phyloP scores from a whole-genome alignment of 2,113 vertebrate species.

The Centrocercus urophasianus region DNA sequence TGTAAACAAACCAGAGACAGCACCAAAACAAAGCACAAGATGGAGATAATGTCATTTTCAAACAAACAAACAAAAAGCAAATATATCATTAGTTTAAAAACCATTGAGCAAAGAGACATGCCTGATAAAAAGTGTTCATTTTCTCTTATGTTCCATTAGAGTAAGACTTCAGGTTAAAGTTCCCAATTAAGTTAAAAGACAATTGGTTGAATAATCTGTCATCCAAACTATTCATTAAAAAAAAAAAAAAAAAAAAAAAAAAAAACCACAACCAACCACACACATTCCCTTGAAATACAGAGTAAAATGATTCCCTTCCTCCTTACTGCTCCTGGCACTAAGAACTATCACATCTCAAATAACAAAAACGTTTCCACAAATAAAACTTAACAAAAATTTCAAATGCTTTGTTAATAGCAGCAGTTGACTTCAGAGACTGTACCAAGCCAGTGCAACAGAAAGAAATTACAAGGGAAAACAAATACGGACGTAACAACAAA shows the following conservation, averaged over 20 bases:
- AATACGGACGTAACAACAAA: not conserved
- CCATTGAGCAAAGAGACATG: rapidly evolving
- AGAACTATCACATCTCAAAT: not conserved
- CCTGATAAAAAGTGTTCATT: not conserved
- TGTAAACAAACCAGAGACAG: not conserved
- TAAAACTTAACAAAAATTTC: not conserved
- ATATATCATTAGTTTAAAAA: not conserved
- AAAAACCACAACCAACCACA: not conserved
- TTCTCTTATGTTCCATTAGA: not conserved
- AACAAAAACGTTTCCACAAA: not conserved
- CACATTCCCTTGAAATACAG: rapidly evolving
- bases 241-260: no score
- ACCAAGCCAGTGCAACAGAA: not conserved
- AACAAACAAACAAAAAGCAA: no score
- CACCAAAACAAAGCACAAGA: not conserved
- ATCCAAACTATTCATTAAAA: not conserved
- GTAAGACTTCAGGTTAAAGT: not conserved
- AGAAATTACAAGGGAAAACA: not conserved
- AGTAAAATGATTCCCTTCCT: not conserved
- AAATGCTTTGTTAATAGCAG: not conserved
- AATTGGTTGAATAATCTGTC: not conserved
- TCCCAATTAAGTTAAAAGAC: not conserved
- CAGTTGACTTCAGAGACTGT: not conserved
- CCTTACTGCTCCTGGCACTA: not conserved
- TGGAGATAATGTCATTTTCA: no score